A percentile compares a stretch with the other conserved stretches of the same genome.
phyloP scores from a whole-genome alignment of 1,140 invertebrate species.

The Bombus turneri region DNA sequence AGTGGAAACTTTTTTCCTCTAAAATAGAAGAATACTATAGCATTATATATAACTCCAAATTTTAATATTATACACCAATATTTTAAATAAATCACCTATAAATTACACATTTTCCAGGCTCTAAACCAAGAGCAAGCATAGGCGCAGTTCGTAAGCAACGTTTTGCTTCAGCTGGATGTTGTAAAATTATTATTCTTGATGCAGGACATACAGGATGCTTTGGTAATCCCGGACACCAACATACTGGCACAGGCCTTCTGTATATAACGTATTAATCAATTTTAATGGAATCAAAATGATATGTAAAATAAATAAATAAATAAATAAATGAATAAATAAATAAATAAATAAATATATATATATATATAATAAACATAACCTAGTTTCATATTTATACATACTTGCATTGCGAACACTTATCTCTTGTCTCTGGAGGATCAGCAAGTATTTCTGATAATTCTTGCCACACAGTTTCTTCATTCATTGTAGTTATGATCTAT shows the following conservation, averaged over 20 bases:
- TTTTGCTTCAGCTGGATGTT: conserved; percentile 97
- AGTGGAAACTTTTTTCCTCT: conserved; percentile 93
- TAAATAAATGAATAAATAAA: no score
- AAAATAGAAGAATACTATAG: conserved; percentile 64
- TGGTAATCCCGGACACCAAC: conserved; percentile 93
- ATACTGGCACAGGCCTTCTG: conserved; percentile 93
- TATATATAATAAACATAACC: conserved; percentile 36
- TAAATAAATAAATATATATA: no score
- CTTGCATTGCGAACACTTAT: conserved; percentile 88
- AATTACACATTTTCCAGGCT: conserved; percentile 88
- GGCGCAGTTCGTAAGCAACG: conserved; percentile 93
- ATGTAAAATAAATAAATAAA: no score
- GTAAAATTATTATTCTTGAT: conserved; percentile 91
- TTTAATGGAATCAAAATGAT: no score
- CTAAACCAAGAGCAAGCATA: conserved; percentile 91
- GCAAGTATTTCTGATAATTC: conserved; percentile 88
- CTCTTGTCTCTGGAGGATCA: conserved; percentile 88
- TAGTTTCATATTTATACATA: conserved; percentile 78
- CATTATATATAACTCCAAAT: neutral
- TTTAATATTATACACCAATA: neutral
- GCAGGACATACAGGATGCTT: conserved; percentile 85
- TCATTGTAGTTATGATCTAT: conserved; percentile 67
- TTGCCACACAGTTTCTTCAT: conserved; percentile 84
- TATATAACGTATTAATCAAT: conserved; percentile 63
- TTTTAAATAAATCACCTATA: conserved; percentile 68